Conservation (phyloP, 30 jellyfish, hydroid and myxozoan genomes). For the Calvadosia cruxmelitensis region DNA sequence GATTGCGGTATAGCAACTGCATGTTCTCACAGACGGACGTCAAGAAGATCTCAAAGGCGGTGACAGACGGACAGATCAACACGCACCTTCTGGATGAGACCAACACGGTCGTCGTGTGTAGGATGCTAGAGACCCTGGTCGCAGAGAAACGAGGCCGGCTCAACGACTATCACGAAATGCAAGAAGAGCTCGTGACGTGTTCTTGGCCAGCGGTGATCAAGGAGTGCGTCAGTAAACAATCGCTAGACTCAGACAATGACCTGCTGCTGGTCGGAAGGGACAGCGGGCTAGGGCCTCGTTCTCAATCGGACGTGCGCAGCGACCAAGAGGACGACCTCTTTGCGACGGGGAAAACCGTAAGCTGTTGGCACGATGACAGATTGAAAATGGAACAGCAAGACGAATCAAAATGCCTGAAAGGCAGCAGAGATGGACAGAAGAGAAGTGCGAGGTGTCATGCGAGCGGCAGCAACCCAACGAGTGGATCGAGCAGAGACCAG, state of each 20-base stretch:
- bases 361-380: neutral
- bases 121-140: conserved; percentile 40
- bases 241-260: neutral
- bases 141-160: conserved; percentile 72
- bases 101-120: conserved; percentile 25
- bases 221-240: neutral
- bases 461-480: conserved; percentile 6
- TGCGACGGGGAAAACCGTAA: too few species aligned
- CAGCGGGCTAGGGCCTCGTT: conserved; percentile 88
- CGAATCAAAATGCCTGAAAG: conserved; percentile 5
- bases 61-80: conserved; percentile 62
- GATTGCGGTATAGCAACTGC: neutral
- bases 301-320: conserved; percentile 81
- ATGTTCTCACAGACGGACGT: conserved; percentile 12
- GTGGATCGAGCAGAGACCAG: conserved; percentile 45
- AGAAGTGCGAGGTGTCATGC: conserved; percentile 10
- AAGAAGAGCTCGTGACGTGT: conserved; percentile 82
- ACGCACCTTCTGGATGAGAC: conserved; percentile 78
- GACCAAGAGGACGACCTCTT: conserved; percentile 76
- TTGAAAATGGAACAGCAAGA: conserved; percentile 16
- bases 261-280: conserved; percentile 24
- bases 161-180: conserved; percentile 31
- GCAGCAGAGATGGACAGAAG: conserved; percentile 10
- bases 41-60: conserved; percentile 52
- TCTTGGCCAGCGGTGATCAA: conserved; percentile 32